Evolutionary conservation across 2,797 vertebrate genomes (phyloP).

Genomic region (Cacajao melanocephalus): DNA sequence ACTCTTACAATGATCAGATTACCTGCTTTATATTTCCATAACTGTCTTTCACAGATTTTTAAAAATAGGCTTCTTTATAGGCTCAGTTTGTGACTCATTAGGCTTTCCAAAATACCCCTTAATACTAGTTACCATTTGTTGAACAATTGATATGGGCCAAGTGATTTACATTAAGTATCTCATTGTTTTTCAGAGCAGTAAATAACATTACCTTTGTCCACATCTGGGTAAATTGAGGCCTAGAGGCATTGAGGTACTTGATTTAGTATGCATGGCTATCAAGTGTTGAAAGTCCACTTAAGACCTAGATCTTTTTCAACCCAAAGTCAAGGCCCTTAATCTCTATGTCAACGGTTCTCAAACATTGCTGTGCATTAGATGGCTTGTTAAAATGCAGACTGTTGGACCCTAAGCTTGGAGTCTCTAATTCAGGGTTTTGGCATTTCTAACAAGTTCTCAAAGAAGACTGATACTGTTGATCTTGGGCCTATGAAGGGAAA

Average conservation of each 20-base stretch:
- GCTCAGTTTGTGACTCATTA: background rate
- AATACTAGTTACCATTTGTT: slow-evolving; percentile 7
- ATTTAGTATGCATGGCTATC: background rate
- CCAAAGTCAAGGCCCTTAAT: background rate
- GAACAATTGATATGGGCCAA: background rate
- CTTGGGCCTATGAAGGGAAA: background rate
- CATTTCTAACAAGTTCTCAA: background rate
- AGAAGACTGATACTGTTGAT: background rate
- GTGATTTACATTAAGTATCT: background rate
- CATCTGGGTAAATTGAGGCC: background rate
- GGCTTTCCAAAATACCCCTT: background rate
- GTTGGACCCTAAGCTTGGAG: background rate
- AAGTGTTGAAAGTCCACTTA: background rate
- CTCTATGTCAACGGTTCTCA: background rate
- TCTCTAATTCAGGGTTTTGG: background rate
- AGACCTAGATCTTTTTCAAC: background rate
- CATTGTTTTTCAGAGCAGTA: slow-evolving; percentile 2
- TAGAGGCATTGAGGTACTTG: background rate
- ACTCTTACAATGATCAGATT: background rate
- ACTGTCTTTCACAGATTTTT: background rate
- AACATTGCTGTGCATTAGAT: background rate
- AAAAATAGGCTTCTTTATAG: background rate
- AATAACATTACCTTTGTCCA: background rate
- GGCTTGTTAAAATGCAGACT: background rate
- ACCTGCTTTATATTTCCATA: background rate